Evolutionary conservation across 2,113 vertebrate species (phyloP).

Genomic region (Otocyon megalotis): DNA sequence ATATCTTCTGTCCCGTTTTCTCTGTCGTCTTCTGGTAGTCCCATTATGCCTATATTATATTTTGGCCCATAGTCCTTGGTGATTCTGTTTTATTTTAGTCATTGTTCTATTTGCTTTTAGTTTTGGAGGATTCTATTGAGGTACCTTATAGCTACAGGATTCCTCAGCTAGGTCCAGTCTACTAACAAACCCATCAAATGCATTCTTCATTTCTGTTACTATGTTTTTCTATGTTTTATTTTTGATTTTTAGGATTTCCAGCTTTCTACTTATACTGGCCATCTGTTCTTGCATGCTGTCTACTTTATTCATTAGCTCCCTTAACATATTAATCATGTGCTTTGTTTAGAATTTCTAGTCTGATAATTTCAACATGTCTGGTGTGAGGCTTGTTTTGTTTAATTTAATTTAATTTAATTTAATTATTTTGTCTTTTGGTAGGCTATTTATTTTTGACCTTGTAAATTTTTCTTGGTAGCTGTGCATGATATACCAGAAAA

Average conservation of each 20-base stretch:
- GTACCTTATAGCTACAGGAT: background rate
- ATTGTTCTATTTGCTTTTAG: too few relatives aligned
- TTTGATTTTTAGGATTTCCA: background rate
- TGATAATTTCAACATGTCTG: background rate
- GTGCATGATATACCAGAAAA: too few relatives aligned
- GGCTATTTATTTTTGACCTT: background rate
- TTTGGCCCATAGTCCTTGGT: too few relatives aligned
- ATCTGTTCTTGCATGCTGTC: background rate
- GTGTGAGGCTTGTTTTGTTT: background rate
- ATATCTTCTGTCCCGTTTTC: background rate
- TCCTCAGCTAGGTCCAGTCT: background rate
- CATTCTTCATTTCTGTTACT: background rate
- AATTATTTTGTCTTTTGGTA: too few relatives aligned
- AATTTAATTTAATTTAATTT: too few relatives aligned
- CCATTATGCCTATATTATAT: background rate
- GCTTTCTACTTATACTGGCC: background rate
- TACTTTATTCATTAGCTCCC: background rate
- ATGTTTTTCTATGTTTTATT: background rate
- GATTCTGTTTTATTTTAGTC: too few relatives aligned
- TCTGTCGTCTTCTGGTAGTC: too few relatives aligned
- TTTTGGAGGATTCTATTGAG: background rate
- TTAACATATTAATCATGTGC: background rate
- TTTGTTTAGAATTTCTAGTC: background rate
- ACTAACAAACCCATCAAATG: too few relatives aligned
- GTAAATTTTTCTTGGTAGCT: background rate